These are phyloP conservation scores for Esox niger DNA, from an alignment of 2,113 vertebrate species.

Conservation along the genomic window DNA sequence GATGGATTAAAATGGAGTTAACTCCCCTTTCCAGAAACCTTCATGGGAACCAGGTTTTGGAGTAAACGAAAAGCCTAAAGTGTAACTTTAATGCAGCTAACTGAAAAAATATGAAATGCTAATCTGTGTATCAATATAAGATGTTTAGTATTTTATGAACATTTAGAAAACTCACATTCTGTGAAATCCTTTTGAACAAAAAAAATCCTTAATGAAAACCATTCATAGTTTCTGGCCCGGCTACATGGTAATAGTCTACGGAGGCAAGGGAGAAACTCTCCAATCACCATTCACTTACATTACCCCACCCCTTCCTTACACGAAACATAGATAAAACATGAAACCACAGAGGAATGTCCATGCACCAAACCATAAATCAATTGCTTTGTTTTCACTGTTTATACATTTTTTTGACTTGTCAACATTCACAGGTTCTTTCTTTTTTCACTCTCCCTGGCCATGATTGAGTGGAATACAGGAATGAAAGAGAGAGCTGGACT, in stretches of 20 bases:
- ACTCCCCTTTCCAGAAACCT: too few species aligned
- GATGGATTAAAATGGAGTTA: too few species aligned
- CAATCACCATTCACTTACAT: conserved; percentile 46
- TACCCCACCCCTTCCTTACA: conserved; percentile 27
- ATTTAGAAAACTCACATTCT: conserved; percentile 1
- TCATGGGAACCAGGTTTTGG: too few species aligned
- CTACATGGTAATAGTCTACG: conserved; percentile 20
- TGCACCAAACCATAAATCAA: conserved; percentile 31
- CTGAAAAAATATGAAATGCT: too few species aligned
- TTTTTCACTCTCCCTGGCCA: conserved; percentile 28
- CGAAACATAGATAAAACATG: too few species aligned
- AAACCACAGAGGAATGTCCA: not conserved
- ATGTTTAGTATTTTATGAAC: not conserved
- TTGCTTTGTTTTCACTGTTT: not conserved
- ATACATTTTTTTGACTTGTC: conserved; percentile 15
- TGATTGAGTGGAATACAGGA: too few species aligned
- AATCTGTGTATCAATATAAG: not conserved
- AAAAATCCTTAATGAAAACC: not conserved
- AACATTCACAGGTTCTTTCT: not conserved
- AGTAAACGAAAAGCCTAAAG: too few species aligned
- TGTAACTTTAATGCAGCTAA: too few species aligned
- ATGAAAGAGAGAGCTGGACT: not conserved
- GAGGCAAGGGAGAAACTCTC: conserved; percentile 34
- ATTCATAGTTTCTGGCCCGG: conserved; percentile 8
- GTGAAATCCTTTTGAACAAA: not conserved